Evolutionary conservation across 2,888 invertebrate genomes (phyloP).

Genomic region (Didymodactylos carnosus): DNA sequence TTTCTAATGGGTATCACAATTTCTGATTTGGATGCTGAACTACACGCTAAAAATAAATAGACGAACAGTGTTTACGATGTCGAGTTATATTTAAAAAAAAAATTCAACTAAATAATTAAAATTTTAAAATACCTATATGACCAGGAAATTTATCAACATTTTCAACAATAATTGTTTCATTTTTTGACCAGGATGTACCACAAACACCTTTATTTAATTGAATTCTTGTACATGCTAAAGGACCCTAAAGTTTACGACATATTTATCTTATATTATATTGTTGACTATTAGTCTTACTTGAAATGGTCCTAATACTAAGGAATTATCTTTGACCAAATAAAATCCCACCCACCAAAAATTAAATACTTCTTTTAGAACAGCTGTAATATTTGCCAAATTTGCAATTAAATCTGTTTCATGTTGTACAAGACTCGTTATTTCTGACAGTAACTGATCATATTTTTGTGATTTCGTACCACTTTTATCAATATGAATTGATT

Average conservation of each 20-base stretch:
- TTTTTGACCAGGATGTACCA: conserved; percentile 4
- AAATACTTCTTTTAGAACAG: conserved; percentile 11
- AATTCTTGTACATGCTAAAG: conserved; percentile 12
- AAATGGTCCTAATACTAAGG: conserved; percentile 10
- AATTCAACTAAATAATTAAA: background rate
- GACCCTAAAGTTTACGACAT: background rate
- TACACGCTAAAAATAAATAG: background rate
- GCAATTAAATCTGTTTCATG: conserved; percentile 12
- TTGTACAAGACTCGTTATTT: conserved; percentile 7
- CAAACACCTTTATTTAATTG: conserved; percentile 9
- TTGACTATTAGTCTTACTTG: background rate
- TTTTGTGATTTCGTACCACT: background rate
- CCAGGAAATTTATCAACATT: conserved; percentile 13
- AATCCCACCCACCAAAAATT: conserved; percentile 14
- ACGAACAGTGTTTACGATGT: background rate
- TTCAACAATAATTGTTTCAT: conserved; percentile 4
- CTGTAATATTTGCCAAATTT: conserved; percentile 12
- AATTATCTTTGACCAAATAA: conserved; percentile 10
- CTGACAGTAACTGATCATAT: conserved; percentile 1
- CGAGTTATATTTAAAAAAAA: background rate
- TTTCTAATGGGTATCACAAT: conserved; percentile 6
- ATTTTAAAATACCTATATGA: conserved; percentile 1
- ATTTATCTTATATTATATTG: background rate
- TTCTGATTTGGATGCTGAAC: conserved; percentile 5
- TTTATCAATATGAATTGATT: background rate